Evolutionary conservation across 2,797 vertebrate species (phyloP).

Genomic region (Oryzias sinensis): DNA sequence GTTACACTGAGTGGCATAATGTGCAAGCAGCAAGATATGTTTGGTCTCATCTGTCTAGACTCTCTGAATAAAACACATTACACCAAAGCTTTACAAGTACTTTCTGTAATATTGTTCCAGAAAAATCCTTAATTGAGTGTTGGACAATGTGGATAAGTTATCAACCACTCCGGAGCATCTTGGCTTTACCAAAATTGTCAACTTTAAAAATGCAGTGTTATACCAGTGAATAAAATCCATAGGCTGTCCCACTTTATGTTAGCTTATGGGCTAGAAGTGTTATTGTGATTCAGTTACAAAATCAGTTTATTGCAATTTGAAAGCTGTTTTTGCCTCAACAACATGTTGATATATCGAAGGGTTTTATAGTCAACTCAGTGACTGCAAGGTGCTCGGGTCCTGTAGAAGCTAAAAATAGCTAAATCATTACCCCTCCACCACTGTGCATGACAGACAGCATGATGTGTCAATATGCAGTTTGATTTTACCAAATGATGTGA

Average conservation of each 20-base stretch:
- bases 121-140: constrained; percentile 39
- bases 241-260: constrained; percentile 45
- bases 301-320: too few species aligned
- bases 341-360: too few species aligned
- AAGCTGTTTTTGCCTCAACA: too few species aligned
- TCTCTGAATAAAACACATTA: constrained; percentile 35
- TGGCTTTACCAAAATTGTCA: constrained; percentile 10
- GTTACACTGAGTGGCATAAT: constrained; percentile 17
- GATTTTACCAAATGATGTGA: too few species aligned
- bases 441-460: too few species aligned
- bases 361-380: too few species aligned
- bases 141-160: constrained; percentile 21
- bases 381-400: too few species aligned
- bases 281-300: constrained; percentile 18
- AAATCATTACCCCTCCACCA: too few species aligned
- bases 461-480: too few species aligned
- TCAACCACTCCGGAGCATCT: constrained; percentile 18
- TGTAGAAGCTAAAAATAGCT: too few species aligned
- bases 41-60: constrained; percentile 52
- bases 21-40: constrained; percentile 47
- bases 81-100: constrained; percentile 29
- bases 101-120: constrained; percentile 13
- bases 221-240: constrained; percentile 52
- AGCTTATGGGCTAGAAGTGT: constrained; percentile 72
- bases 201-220: constrained; percentile 28